Percentiles rank a stretch among this genome's conserved stretches.
Evolutionary conservation across 2,888 invertebrate genomes (phyloP).

Genomic region (Philhelius pedissequus): DNA sequence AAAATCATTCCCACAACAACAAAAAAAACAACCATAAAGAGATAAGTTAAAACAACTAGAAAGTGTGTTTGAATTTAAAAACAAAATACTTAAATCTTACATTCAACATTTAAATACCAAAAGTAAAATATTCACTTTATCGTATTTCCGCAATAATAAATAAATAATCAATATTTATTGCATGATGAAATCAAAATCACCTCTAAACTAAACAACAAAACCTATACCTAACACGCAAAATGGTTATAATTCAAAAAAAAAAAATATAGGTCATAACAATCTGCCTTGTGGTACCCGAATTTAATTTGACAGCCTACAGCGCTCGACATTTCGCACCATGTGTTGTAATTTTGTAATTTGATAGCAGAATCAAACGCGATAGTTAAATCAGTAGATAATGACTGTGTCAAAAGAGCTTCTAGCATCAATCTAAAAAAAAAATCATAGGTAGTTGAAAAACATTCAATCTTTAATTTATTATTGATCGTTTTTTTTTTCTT

Average conservation of each 20-base stretch:
- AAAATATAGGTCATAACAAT: neutral
- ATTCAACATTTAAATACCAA: neutral
- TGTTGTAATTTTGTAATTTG: conserved; percentile 1
- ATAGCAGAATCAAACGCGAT: neutral
- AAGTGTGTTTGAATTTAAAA: neutral
- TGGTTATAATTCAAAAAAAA: neutral
- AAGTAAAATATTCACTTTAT: conserved; percentile 3
- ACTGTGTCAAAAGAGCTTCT: conserved; percentile 5
- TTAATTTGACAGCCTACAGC: conserved; percentile 31
- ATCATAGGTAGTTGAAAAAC: neutral
- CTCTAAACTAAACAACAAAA: neutral
- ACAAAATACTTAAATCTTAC: neutral
- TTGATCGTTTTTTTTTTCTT: conserved; percentile 14
- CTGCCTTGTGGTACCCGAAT: conserved; percentile 28
- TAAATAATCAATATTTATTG: neutral
- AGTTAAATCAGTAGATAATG: neutral
- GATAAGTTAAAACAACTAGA: neutral
- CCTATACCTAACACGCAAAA: conserved; percentile 1
- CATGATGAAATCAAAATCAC: neutral
- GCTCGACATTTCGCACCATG: conserved; percentile 39
- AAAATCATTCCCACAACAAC: neutral
- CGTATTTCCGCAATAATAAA: neutral
- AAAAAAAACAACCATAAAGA: neutral
- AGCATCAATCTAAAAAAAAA: neutral
- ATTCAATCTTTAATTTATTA: neutral